Evolutionary conservation across 1,140 invertebrate species (phyloP).

Genomic region (Aphelenchoides fujianensis): DNA sequence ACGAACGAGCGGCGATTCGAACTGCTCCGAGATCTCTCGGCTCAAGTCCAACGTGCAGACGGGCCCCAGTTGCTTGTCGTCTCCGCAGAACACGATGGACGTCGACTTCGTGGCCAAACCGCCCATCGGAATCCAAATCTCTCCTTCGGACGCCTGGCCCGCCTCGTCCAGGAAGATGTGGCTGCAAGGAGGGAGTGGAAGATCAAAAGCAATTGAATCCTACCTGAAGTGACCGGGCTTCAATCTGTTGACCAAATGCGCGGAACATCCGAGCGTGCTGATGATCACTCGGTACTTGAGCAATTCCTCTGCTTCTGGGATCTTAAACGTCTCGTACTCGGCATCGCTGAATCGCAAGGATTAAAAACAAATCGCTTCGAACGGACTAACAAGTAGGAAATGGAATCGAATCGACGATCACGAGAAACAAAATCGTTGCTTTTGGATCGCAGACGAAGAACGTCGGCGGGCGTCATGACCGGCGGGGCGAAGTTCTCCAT

Average conservation of each 20-base stretch:
- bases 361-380: neutral
- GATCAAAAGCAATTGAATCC: neutral
- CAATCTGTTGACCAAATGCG: neutral
- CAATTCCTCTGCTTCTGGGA: neutral
- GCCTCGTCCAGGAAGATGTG: constrained; percentile 21
- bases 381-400: neutral
- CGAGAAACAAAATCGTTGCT: neutral
- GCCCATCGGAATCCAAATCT: constrained; percentile 21
- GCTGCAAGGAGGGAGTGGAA: neutral
- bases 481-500: neutral
- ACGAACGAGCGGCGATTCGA: constrained; percentile 3
- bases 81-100: constrained; percentile 20
- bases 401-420: neutral
- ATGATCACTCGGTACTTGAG: constrained; percentile 6
- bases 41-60: constrained; percentile 2
- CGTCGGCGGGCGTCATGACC: neutral
- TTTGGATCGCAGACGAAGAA: neutral
- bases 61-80: neutral
- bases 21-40: neutral
- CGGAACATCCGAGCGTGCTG: neutral
- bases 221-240: constrained; percentile 5
- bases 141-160: constrained; percentile 15
- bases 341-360: neutral
- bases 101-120: neutral
- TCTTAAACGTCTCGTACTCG: neutral